phyloP scores from a whole-genome alignment of 2,888 invertebrate species.

The Amphipoea oculea region DNA sequence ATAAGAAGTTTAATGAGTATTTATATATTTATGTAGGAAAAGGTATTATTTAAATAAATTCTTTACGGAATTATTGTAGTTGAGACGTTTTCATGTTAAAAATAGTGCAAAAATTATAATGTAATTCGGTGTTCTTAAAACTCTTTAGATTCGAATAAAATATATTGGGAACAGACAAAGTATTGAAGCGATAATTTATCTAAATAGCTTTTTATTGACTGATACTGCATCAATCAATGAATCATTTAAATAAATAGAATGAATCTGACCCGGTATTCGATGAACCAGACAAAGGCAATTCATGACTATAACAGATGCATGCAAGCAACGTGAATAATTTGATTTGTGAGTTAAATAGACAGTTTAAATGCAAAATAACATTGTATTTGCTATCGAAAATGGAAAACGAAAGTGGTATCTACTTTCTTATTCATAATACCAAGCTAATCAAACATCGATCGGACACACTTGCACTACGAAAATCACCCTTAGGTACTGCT shows the following conservation, averaged over 20 bases:
- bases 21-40: not conserved
- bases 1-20: not conserved
- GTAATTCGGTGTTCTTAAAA: not conserved
- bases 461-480: not conserved
- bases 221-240: conserved; percentile 19
- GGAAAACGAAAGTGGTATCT: not conserved
- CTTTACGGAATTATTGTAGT: no score
- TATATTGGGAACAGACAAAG: not conserved
- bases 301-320: not conserved
- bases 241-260: conserved; percentile 26
- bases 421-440: not conserved
- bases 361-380: not conserved
- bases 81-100: not conserved
- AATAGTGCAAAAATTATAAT: not conserved
- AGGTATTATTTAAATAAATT: not conserved
- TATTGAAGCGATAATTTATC: not conserved
- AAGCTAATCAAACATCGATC: not conserved
- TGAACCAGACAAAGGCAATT: not conserved
- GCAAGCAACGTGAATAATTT: conserved; percentile 7
- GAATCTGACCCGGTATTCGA: conserved; percentile 28
- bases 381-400: not conserved
- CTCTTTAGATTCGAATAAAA: not conserved
- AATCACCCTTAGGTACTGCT: not conserved
- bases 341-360: not conserved
- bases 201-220: not conserved